These are phyloP conservation scores for Leptinotarsa juncta DNA, from an alignment of 2,888 invertebrate species.

Conservation along the genomic window DNA sequence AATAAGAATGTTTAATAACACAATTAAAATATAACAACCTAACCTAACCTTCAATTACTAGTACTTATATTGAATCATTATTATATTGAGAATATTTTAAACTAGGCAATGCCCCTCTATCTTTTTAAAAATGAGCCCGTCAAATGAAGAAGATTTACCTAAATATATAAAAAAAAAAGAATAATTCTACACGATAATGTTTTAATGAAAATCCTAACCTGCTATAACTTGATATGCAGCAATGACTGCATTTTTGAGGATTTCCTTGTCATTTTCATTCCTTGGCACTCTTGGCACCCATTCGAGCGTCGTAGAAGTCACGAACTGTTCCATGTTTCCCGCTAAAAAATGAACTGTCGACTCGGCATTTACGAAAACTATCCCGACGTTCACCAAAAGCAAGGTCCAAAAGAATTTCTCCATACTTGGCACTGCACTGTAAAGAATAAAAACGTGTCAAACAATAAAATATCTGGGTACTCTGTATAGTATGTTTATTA, in stretches of 20 bases:
- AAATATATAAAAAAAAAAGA: background rate
- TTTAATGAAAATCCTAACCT: constrained; percentile 45
- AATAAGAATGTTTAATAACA: too few species aligned
- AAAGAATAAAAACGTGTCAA: constrained; percentile 35
- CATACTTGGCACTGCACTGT: constrained; percentile 40
- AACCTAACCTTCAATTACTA: too few species aligned
- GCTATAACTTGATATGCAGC: constrained; percentile 67
- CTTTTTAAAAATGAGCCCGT: too few species aligned
- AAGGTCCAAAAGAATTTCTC: constrained; percentile 38
- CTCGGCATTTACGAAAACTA: constrained; percentile 45
- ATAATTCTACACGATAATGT: background rate
- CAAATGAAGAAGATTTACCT: background rate
- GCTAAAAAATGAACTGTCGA: constrained; percentile 60
- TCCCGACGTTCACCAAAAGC: constrained; percentile 56
- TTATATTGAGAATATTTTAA: too few species aligned
- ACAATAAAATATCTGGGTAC: background rate
- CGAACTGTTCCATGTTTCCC: constrained; percentile 71
- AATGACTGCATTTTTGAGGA: constrained; percentile 75
- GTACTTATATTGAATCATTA: too few species aligned
- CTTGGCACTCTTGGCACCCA: constrained; percentile 76
- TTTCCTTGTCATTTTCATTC: constrained; percentile 62
- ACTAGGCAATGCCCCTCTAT: too few species aligned
- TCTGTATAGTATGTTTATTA: too few species aligned
- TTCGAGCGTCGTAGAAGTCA: constrained; percentile 83
- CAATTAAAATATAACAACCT: too few species aligned